Evolutionary conservation across 2,888 invertebrate genomes (phyloP).

Genomic region (Gymnosoma rotundatum): DNA sequence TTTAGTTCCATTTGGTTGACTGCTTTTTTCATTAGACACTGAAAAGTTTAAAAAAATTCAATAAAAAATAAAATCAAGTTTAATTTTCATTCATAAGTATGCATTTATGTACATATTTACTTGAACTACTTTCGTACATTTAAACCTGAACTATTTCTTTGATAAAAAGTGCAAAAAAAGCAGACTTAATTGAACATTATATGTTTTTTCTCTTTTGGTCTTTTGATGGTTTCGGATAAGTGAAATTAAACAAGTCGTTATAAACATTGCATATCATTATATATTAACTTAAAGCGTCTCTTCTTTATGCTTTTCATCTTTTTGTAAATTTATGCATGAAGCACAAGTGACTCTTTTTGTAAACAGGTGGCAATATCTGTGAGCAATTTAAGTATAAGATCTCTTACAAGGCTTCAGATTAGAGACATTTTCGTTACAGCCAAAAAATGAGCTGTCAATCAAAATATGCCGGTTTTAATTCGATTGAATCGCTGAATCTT

Average conservation of each 20-base stretch:
- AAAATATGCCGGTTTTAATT: no score
- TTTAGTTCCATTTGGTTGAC: conserved; percentile 51
- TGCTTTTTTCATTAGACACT: conserved; percentile 44
- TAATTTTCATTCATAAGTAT: conserved; percentile 65
- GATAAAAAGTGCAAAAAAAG: background rate
- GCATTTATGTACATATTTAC: background rate
- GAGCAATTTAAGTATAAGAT: background rate
- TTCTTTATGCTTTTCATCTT: background rate
- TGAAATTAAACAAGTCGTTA: conserved; percentile 54
- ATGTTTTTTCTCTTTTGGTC: background rate
- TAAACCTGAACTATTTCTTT: background rate
- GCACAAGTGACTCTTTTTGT: background rate
- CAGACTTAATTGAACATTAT: no score
- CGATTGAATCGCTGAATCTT: no score
- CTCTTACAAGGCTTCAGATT: no score
- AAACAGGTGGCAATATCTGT: conserved; percentile 14
- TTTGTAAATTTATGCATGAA: conserved; percentile 2
- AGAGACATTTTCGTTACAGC: no score
- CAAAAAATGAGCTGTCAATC: no score
- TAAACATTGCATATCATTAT: conserved; percentile 53
- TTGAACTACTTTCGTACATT: background rate
- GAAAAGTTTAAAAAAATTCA: background rate
- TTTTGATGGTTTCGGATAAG: conserved; percentile 4
- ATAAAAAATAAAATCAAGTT: conserved; percentile 52
- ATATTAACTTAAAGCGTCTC: conserved; percentile 26